These are phyloP conservation scores for Acanthurus lineatus DNA, from an alignment of 2,797 vertebrate species.

Conservation along the genomic window DNA sequence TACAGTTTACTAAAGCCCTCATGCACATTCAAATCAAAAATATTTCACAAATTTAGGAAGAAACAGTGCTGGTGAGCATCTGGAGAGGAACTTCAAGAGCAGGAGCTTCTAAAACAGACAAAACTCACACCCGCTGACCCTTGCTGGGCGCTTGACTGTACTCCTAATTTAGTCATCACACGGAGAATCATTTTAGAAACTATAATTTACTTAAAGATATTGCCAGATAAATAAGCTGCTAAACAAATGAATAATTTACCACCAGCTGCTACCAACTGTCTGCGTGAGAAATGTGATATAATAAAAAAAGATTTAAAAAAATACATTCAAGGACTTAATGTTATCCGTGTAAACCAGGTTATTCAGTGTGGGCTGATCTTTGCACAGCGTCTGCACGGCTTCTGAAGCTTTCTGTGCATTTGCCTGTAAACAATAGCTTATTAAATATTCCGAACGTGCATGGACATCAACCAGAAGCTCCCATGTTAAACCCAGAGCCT, in stretches of 20 bases:
- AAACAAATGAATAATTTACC: conserved; percentile 65
- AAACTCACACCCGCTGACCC: background rate
- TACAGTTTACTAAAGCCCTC: conserved; percentile 8
- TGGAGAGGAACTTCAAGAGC: conserved; percentile 26
- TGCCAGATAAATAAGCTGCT: conserved; percentile 28
- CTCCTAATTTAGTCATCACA: background rate
- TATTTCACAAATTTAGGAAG: background rate
- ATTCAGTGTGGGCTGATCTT: conserved; percentile 77
- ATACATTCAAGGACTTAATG: conserved; percentile 19
- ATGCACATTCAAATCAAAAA: conserved; percentile 9
- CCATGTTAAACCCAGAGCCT: conserved; percentile 49
- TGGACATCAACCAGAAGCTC: conserved; percentile 75
- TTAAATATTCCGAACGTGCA: conserved; percentile 76
- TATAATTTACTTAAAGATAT: conserved; percentile 45
- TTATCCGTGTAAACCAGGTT: conserved; percentile 43
- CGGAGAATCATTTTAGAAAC: conserved; percentile 12
- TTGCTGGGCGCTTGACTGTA: background rate
- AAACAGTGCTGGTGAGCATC: conserved; percentile 13
- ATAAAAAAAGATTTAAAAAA: too few relatives aligned
- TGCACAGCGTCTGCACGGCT: conserved; percentile 45
- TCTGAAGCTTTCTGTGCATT: conserved; percentile 24
- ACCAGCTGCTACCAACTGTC: conserved; percentile 42
- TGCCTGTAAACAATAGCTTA: conserved; percentile 61
- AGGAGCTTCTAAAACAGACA: background rate
- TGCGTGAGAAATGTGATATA: conserved; percentile 36